Conservation (phyloP, 2,888 invertebrate species). For the Auanema sp. region DNA sequence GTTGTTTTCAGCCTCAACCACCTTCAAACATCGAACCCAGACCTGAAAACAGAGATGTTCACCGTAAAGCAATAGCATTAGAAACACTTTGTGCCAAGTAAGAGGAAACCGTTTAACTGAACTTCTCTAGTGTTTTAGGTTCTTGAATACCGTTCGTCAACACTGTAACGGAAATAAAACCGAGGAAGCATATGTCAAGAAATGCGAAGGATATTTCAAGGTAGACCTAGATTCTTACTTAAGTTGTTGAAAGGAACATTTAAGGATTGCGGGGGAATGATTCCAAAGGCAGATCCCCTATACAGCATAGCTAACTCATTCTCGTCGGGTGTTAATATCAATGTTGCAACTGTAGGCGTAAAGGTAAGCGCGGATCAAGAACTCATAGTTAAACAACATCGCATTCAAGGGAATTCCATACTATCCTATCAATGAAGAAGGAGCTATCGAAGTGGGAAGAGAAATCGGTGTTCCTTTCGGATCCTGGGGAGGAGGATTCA, state of each 20-base stretch:
- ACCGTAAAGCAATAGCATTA: slow-evolving; percentile 16
- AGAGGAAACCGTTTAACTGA: neutral
- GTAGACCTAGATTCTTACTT: slow-evolving; percentile 17
- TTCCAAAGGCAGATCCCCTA: slow-evolving; percentile 49
- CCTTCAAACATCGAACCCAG: slow-evolving; percentile 15
- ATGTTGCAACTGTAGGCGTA: slow-evolving; percentile 12
- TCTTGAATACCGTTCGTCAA: slow-evolving; percentile 39
- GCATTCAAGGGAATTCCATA: slow-evolving; percentile 52
- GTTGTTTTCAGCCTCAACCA: slow-evolving; percentile 11
- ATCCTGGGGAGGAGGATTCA: slow-evolving; percentile 57
- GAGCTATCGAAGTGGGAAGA: slow-evolving; percentile 52
- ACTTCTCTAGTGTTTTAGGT: slow-evolving; percentile 17
- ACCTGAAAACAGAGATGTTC: slow-evolving; percentile 17
- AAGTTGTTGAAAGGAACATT: no score
- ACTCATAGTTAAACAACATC: neutral
- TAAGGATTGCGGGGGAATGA: slow-evolving; percentile 47
- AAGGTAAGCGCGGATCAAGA: slow-evolving; percentile 8
- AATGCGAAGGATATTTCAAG: slow-evolving; percentile 53
- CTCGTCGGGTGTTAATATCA: slow-evolving; percentile 36
- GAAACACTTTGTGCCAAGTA: slow-evolving; percentile 19
- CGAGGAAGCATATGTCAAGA: slow-evolving; percentile 36
- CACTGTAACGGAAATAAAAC: slow-evolving; percentile 38
- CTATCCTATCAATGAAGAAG: slow-evolving; percentile 57
- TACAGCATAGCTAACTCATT: slow-evolving; percentile 50
- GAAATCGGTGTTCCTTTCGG: slow-evolving; percentile 54